phyloP scores from a whole-genome alignment of 2,797 vertebrate species.

The Eulemur rubriventer region DNA sequence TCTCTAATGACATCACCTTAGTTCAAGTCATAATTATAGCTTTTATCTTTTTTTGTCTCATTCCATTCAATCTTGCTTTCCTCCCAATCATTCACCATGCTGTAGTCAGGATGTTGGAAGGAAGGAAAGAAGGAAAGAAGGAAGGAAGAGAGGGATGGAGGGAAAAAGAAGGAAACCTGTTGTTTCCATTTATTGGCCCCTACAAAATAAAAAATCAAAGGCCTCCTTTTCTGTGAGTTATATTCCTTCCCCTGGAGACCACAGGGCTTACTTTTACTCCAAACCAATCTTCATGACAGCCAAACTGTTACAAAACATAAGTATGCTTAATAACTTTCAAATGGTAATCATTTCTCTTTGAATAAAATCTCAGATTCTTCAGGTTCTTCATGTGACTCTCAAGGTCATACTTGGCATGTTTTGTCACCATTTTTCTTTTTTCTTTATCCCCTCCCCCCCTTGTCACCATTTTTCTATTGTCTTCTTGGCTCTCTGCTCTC shows the following conservation, averaged over 20 bases:
- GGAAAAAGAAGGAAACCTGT: not conserved
- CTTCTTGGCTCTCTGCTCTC: not conserved
- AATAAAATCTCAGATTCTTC: not conserved
- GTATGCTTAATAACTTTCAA: not conserved
- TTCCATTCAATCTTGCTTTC: not conserved
- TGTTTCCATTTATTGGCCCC: not conserved
- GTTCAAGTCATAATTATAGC: not conserved
- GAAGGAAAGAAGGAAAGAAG: not conserved
- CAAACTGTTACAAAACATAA: not conserved
- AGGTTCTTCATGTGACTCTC: not conserved
- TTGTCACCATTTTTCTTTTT: not conserved
- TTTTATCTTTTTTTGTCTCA: not conserved
- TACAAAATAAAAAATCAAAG: not conserved
- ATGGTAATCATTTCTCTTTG: not conserved
- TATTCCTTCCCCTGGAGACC: not conserved
- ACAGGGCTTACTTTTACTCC: not conserved
- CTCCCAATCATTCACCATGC: not conserved
- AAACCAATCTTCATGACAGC: not conserved
- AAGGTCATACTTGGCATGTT: not conserved
- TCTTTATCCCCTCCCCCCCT: no score
- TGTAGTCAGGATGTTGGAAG: not conserved
- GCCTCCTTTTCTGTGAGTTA: not conserved
- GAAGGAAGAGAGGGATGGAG: not conserved
- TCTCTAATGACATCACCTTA: not conserved
- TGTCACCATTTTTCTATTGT: not conserved